A percentile compares a stretch with the other conserved stretches of the same genome.
These are phyloP conservation scores for Uloborus plumipes DNA, from an alignment of 2,888 invertebrate species.

Conservation along the genomic window DNA sequence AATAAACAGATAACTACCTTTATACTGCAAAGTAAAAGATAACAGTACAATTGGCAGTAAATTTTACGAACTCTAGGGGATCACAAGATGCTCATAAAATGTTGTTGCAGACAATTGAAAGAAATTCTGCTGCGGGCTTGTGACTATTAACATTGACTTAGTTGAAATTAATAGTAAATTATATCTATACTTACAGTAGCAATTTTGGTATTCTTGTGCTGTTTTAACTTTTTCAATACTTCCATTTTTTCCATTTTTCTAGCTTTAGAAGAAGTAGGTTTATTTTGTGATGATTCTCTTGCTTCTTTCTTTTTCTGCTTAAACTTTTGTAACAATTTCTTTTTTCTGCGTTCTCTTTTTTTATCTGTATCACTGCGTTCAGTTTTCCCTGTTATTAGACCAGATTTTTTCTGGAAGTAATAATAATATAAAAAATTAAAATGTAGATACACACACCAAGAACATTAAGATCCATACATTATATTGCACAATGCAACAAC, in stretches of 20 bases:
- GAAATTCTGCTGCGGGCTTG: no score
- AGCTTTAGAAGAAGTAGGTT: conserved; percentile 21
- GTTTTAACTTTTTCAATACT: conserved; percentile 71
- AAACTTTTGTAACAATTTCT: conserved; percentile 77
- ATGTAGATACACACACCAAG: no score
- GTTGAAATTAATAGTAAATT: not conserved
- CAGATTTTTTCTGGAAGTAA: conserved; percentile 69
- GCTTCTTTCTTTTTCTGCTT: conserved; percentile 68
- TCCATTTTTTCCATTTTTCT: conserved; percentile 41
- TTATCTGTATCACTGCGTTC: conserved; percentile 90
- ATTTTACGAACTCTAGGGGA: no score
- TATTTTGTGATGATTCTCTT: conserved; percentile 67
- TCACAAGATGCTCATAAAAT: no score
- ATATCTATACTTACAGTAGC: conserved; percentile 74
- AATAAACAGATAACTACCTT: no score
- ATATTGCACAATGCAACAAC: no score
- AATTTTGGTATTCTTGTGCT: conserved; percentile 75
- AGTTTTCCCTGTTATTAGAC: conserved; percentile 78
- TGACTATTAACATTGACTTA: not conserved
- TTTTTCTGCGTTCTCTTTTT: conserved; percentile 89
- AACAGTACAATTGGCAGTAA: no score
- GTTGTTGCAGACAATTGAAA: no score
- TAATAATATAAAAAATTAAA: conserved; percentile 29
- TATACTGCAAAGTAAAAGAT: no score
- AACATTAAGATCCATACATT: no score